Base-by-base conservation (phyloP, 2,113 vertebrate genomes). In the Baryphthengus martii region DNA sequence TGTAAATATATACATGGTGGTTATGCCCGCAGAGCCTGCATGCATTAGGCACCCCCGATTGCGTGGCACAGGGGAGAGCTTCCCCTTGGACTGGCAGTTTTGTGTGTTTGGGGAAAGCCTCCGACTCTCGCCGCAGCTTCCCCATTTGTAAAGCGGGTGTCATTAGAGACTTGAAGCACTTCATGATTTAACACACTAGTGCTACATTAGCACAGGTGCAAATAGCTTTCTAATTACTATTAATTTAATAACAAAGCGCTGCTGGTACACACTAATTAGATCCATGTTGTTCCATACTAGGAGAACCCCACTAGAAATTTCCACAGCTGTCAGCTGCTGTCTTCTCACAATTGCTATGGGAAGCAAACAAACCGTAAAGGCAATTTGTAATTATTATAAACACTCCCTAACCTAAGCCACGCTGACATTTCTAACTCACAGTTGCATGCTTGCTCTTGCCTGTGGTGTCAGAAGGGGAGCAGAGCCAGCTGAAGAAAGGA, bases 341-440 rank as follows among this genome's bases (percentile, higher is more conserved):
- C 90, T 93, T 87, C 90, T 93, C 4, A 0, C 91, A 78, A 96
- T 83, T 93, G 89, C 90, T 96, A 91, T 81, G 83, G 87, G 95
- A 95, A 97, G 91, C 91, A 97, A 97, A 97, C 91, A 97, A 97
- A 95, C 95, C 55, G 55, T 92, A 91, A 94, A 93, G 84, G 84
- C 93, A 93, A 91, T 90, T 96, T 88, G 50, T 86, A 92, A 96
- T 91, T 96, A 94, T 93, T 97, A 89, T 74, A 97, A 96, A 95
- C 89, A 90, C 82, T 94, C 88, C 81, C 85, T 96, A 96, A 96
- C 92, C 86, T 94, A 95, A 96, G 96, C 91, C 91, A 96, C 61
- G 83, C 10, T 96, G 96, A 88, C 92, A 61, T 89, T 93, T 89
- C 68, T 61, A 85, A 93, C 83, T 86, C 83, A 50, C 91, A 92